These are phyloP conservation scores for Platynereis dumerilii DNA, from an alignment of 2,888 invertebrate genomes.

Conservation along the genomic window DNA sequence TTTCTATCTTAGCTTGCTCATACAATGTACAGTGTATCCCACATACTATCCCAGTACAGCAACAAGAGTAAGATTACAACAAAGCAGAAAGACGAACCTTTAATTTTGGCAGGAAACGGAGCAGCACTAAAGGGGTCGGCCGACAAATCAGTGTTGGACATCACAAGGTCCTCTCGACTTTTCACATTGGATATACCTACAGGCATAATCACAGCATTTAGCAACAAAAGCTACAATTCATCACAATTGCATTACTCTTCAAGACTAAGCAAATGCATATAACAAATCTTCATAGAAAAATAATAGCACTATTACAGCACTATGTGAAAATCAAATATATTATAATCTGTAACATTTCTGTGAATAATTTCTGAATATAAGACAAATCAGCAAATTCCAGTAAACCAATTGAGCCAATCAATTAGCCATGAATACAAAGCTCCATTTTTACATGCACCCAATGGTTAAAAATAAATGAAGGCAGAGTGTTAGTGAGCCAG, in stretches of 20 bases:
- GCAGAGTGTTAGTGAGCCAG: no score
- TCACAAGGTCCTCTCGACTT: constrained; percentile 74
- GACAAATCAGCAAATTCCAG: no score
- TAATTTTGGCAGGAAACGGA: constrained; percentile 70
- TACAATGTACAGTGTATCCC: no score
- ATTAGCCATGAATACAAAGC: no score
- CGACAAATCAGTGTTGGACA: constrained; percentile 54
- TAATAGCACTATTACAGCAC: neutral
- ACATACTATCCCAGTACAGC: no score
- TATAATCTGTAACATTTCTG: neutral
- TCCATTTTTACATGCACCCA: no score
- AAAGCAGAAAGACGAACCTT: neutral
- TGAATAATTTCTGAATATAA: no score
- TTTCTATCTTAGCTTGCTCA: no score
- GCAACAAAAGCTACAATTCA: no score
- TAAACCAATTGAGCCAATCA: no score
- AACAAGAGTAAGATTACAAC: no score
- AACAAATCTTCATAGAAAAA: neutral
- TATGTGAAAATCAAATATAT: neutral
- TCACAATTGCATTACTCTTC: neutral
- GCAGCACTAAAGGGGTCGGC: constrained; percentile 78
- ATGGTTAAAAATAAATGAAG: no score
- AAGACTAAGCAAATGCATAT: neutral
- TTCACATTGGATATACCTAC: constrained; percentile 74
- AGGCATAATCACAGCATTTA: constrained; percentile 21